Evolutionary conservation across 1,140 invertebrate species (phyloP).

Genomic region (Anthonomus grandis): DNA sequence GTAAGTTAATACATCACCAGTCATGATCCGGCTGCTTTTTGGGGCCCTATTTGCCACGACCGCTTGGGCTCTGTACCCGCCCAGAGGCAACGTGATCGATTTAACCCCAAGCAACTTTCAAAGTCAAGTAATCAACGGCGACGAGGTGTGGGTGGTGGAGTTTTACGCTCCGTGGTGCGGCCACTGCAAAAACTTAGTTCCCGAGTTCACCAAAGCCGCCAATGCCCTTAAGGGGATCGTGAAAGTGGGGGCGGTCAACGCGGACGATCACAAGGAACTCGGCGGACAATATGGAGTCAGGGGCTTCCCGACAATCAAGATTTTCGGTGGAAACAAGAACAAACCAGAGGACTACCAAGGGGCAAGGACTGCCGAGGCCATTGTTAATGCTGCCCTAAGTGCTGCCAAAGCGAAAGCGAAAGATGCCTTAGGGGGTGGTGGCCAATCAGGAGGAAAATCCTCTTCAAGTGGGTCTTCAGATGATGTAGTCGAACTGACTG

Average conservation of each 20-base stretch:
- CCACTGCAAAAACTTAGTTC: slow-evolving; percentile 77
- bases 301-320: slow-evolving; percentile 96
- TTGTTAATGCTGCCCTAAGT: slow-evolving; percentile 80
- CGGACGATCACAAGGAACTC: slow-evolving; percentile 82
- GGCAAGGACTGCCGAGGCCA: slow-evolving; percentile 75
- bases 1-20: too few relatives aligned
- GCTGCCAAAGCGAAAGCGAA: slow-evolving; percentile 69
- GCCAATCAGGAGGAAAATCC: slow-evolving; percentile 50
- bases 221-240: slow-evolving; percentile 82
- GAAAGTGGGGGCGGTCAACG: slow-evolving; percentile 92
- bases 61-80: slow-evolving; percentile 68
- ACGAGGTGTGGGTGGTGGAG: slow-evolving; percentile 90
- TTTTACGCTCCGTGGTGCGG: slow-evolving; percentile 94
- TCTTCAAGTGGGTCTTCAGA: slow-evolving; percentile 45
- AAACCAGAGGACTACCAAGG: slow-evolving; percentile 87
- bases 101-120: slow-evolving; percentile 92
- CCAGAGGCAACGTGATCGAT: slow-evolving; percentile 83
- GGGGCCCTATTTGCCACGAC: slow-evolving; percentile 13
- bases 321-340: slow-evolving; percentile 86
- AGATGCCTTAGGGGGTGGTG: slow-evolving; percentile 54
- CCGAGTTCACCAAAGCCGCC: slow-evolving; percentile 87
- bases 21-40: too few relatives aligned
- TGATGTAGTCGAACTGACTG: slow-evolving; percentile 91
- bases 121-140: slow-evolving; percentile 75
- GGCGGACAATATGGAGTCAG: slow-evolving; percentile 76